Percentiles rank a stretch among this genome's conserved stretches.
These are phyloP conservation scores for Sinhomidia bicolor DNA, from an alignment of 2,888 invertebrate genomes.

Conservation along the genomic window DNA sequence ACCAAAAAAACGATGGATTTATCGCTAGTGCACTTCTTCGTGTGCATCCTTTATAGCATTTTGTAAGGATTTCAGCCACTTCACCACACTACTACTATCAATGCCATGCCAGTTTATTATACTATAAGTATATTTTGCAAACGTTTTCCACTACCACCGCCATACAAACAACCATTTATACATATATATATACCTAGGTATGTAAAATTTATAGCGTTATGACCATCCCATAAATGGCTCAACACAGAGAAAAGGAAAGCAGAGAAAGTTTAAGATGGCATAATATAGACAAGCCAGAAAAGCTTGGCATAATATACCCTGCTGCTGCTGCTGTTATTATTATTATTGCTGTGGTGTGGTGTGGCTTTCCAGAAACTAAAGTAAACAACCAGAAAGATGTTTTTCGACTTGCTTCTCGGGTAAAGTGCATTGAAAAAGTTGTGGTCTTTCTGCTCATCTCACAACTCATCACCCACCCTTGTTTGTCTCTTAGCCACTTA, in stretches of 20 bases:
- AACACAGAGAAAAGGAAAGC: background rate
- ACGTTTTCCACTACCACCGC: background rate
- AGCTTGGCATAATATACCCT: background rate
- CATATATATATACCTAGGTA: background rate
- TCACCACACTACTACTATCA: background rate
- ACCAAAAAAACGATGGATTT: constrained; percentile 8
- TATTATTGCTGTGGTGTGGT: background rate
- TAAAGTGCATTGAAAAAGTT: constrained; percentile 9
- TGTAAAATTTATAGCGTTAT: constrained; percentile 22
- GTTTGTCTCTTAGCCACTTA: background rate
- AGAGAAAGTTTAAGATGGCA: background rate
- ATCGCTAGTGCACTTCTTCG: constrained; percentile 21
- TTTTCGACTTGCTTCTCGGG: constrained; percentile 1
- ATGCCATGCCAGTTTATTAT: background rate
- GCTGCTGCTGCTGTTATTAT: constrained; percentile 1
- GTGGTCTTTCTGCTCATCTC: background rate
- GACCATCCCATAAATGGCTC: background rate
- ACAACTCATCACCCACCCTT: constrained; percentile 17
- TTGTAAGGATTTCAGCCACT: background rate
- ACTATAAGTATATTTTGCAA: background rate
- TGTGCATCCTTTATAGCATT: constrained; percentile 2
- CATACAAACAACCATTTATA: too few species aligned
- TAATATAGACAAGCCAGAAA: background rate
- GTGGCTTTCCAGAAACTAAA: constrained; percentile 4
- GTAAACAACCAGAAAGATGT: constrained; percentile 31